Evolutionary conservation across 2,888 invertebrate species (phyloP).

Genomic region (Muschampia plurimacula): DNA sequence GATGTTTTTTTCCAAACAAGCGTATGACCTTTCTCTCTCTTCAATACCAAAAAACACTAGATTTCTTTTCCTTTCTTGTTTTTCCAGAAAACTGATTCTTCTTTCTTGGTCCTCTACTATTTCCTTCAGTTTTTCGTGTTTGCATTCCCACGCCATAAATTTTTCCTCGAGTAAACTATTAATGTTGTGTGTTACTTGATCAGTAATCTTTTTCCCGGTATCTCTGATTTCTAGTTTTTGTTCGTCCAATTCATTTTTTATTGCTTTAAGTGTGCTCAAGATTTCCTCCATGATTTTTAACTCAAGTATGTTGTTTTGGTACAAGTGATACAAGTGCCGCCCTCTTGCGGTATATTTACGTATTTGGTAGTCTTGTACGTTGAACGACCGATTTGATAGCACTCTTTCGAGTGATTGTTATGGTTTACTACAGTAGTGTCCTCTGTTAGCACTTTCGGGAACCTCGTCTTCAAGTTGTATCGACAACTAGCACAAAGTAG

Average conservation of each 20-base stretch:
- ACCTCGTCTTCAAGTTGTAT: no score
- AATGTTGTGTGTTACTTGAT: slow-evolving; percentile 38
- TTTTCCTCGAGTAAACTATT: slow-evolving; percentile 26
- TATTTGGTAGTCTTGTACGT: no score
- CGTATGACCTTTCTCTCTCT: slow-evolving; percentile 34
- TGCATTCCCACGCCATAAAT: not conserved
- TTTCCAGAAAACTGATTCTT: slow-evolving; percentile 30
- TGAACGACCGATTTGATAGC: no score
- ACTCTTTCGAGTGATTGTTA: no score
- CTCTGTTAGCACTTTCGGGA: no score
- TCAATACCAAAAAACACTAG: slow-evolving; percentile 27
- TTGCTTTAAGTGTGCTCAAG: slow-evolving; percentile 22
- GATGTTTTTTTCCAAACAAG: slow-evolving; percentile 21
- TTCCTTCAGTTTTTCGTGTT: slow-evolving; percentile 6
- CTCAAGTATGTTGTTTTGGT: no score
- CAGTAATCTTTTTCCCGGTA: slow-evolving; percentile 18
- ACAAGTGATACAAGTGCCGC: no score
- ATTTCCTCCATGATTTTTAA: slow-evolving; percentile 32
- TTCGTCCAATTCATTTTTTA: slow-evolving; percentile 14
- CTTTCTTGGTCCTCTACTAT: slow-evolving; percentile 18
- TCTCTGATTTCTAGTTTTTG: slow-evolving; percentile 8
- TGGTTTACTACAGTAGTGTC: no score
- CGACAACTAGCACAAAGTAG: no score
- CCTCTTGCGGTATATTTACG: no score
- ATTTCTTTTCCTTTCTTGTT: slow-evolving; percentile 36